Conservation (phyloP, 1,140 invertebrate genomes). For the Gonatopus flavifemur region DNA sequence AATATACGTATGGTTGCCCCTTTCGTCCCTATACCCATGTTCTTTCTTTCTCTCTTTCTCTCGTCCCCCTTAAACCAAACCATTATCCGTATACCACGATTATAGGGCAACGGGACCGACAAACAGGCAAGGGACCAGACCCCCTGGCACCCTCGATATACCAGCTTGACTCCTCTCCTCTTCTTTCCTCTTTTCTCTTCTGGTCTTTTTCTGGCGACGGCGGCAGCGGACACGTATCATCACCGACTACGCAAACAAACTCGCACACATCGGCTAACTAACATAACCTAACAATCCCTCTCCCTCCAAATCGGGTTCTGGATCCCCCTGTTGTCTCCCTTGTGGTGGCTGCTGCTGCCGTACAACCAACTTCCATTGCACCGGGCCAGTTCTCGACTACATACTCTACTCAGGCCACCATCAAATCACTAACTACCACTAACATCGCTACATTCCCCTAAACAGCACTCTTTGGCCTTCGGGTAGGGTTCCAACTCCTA, state of each 20-base stretch:
- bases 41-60: not conserved
- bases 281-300: conserved; percentile 11
- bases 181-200: not conserved
- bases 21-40: not conserved
- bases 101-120: conserved; percentile 42
- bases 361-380: too few relatives aligned
- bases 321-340: too few relatives aligned
- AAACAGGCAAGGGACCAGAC: conserved; percentile 34
- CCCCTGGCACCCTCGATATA: conserved; percentile 23
- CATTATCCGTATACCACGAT: conserved; percentile 39
- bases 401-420: too few relatives aligned
- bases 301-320: not conserved
- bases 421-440: too few relatives aligned
- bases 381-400: not conserved
- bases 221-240: conserved; percentile 9
- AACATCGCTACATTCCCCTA: too few relatives aligned
- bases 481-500: too few relatives aligned
- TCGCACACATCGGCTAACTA: conserved; percentile 21
- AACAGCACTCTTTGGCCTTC: too few relatives aligned
- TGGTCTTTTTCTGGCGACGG: not conserved
- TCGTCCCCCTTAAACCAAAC: conserved; percentile 27
- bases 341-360: too few relatives aligned
- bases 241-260: conserved; percentile 35
- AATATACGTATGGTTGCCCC: too few relatives aligned
- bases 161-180: not conserved